These are phyloP conservation scores for Rhynchopsitta pachyrhyncha DNA, from an alignment of 2,113 vertebrate species.

Conservation along the genomic window DNA sequence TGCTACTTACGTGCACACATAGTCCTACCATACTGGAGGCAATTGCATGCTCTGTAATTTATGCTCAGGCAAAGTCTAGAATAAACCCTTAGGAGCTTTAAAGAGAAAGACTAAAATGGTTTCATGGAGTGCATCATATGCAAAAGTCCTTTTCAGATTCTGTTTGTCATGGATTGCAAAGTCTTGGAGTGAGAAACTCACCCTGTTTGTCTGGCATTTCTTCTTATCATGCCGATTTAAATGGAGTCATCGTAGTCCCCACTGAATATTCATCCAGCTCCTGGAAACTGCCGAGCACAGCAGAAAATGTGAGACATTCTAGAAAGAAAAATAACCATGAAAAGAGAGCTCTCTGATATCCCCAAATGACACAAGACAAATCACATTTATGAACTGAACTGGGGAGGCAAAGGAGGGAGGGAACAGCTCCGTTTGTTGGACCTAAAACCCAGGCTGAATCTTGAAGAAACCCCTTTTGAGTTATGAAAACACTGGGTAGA, in stretches of 20 bases:
- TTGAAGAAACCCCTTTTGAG: slow-evolving; percentile 23
- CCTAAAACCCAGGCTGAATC: not conserved
- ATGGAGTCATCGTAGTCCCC: not conserved
- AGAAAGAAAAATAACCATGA: slow-evolving; percentile 14
- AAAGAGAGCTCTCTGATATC: not conserved
- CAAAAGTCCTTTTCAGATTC: not conserved
- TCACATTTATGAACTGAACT: not conserved
- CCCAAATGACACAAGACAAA: slow-evolving; percentile 19
- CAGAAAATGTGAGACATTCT: slow-evolving; percentile 22
- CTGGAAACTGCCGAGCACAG: slow-evolving; percentile 31
- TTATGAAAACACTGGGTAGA: slow-evolving; percentile 38
- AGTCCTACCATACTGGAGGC: not conserved
- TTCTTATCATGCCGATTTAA: slow-evolving; percentile 12
- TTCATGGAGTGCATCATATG: not conserved
- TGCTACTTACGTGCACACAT: fast-evolving
- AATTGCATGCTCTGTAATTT: not conserved
- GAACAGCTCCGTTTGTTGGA: not conserved
- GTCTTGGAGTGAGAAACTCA: not conserved
- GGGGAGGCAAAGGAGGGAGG: not conserved
- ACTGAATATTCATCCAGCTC: not conserved
- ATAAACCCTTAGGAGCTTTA: not conserved
- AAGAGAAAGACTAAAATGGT: not conserved
- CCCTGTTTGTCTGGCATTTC: not conserved
- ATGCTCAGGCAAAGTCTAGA: not conserved
- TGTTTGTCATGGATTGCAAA: not conserved